Conservation (phyloP, 2,888 invertebrate genomes). For the Macrostomum cliftonense region DNA sequence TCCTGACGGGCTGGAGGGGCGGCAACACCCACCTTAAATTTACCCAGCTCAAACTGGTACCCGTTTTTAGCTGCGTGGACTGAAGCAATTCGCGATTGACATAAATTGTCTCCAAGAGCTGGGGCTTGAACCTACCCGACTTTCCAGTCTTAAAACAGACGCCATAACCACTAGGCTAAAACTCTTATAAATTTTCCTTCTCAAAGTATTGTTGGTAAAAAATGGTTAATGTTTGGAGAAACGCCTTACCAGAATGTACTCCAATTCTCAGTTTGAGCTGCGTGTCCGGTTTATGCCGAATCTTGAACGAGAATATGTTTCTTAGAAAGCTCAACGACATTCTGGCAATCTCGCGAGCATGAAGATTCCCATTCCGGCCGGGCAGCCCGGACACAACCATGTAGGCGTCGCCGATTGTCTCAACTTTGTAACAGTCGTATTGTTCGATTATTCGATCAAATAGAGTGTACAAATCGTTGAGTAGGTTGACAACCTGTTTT, state of each 20-base stretch:
- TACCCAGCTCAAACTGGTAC: no score
- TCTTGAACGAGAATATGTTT: slow-evolving; percentile 48
- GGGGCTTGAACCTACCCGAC: no score
- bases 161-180: no score
- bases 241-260: slow-evolving; percentile 59
- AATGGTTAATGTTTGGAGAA: no score
- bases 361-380: slow-evolving; percentile 25
- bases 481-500: slow-evolving; percentile 13
- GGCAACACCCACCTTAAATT: no score
- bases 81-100: no score
- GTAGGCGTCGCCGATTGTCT: slow-evolving; percentile 22
- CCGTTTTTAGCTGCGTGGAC: no score
- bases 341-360: slow-evolving; percentile 31
- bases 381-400: slow-evolving; percentile 32
- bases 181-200: no score
- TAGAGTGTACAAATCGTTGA: slow-evolving; percentile 12
- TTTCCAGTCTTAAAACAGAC: no score
- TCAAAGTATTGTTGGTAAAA: no score
- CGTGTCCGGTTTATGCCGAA: slow-evolving; percentile 70
- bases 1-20: no score
- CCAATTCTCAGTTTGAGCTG: slow-evolving; percentile 73
- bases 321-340: slow-evolving; percentile 27
- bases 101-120: no score
- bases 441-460: slow-evolving; percentile 12
- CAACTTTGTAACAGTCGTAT: slow-evolving; percentile 12